These are phyloP conservation scores for Takifugu ocellatus DNA, from an alignment of 2,797 vertebrate genomes.

Conservation along the genomic window DNA sequence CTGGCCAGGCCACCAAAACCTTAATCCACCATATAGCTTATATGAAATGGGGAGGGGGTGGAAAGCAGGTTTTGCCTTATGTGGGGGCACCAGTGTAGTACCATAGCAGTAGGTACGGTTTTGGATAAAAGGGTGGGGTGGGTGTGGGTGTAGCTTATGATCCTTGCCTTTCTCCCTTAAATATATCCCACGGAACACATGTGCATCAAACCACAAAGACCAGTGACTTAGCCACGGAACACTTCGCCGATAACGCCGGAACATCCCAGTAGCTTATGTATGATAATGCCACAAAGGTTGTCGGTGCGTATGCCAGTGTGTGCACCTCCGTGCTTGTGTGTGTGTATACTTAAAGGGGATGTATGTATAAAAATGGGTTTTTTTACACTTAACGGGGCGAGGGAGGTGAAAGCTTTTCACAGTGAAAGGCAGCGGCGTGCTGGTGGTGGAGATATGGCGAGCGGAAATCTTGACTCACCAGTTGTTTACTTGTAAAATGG, in stretches of 20 bases:
- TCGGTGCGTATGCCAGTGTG: slow-evolving; percentile 34
- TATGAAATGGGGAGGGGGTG: slow-evolving; percentile 71
- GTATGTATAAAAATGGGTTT: slow-evolving; percentile 63
- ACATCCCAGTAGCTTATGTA: slow-evolving; percentile 66
- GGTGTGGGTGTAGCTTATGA: slow-evolving; percentile 55
- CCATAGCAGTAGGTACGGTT: slow-evolving; percentile 52
- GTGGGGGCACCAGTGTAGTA: slow-evolving; percentile 54
- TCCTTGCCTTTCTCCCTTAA: slow-evolving; percentile 68
- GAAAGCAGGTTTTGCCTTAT: slow-evolving; percentile 56
- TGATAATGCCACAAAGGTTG: slow-evolving; percentile 60
- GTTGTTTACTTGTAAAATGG: slow-evolving; percentile 99
- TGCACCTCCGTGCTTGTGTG: slow-evolving; percentile 21
- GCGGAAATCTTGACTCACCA: slow-evolving; percentile 86
- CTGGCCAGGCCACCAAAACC: slow-evolving; percentile 82
- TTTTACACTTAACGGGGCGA: slow-evolving; percentile 66
- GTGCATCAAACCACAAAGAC: slow-evolving; percentile 73
- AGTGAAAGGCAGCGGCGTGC: slow-evolving; percentile 67
- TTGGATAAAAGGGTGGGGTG: slow-evolving; percentile 55
- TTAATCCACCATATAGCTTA: slow-evolving; percentile 86
- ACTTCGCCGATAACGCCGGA: slow-evolving; percentile 67
- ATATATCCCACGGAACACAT: slow-evolving; percentile 78
- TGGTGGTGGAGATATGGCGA: slow-evolving; percentile 61
- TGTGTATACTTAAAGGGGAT: slow-evolving; percentile 33
- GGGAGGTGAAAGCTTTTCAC: slow-evolving; percentile 63
- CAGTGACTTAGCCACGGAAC: slow-evolving; percentile 62